Percentiles rank a stretch among this genome's conserved stretches.
These are phyloP conservation scores for Myotis findleyi DNA, from an alignment of 2,797 vertebrate species.

Conservation along the genomic window DNA sequence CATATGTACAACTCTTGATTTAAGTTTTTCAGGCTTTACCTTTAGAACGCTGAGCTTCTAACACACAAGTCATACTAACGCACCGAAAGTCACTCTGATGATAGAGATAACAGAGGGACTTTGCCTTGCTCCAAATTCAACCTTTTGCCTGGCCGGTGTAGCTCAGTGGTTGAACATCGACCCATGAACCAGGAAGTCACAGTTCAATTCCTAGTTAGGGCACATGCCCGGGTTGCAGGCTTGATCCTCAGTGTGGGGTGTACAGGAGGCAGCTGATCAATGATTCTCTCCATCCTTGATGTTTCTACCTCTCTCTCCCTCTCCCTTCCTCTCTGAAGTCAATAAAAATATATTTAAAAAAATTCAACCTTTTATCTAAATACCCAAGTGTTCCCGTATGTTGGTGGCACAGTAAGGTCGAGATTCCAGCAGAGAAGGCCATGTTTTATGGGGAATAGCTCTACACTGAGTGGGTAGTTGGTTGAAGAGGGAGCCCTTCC, in stretches of 20 bases:
- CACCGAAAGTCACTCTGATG: not conserved
- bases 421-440: fast-evolving
- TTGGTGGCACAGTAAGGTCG: not conserved
- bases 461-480: not conserved
- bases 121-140: not conserved
- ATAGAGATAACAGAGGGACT: not conserved
- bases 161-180: no score
- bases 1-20: not conserved
- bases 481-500: not conserved
- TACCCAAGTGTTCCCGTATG: not conserved
- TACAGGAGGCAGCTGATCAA: no score
- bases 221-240: no score
- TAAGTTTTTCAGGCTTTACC: not conserved
- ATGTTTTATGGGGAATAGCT: not conserved
- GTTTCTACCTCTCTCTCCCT: no score
- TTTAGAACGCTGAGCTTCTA: not conserved
- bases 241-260: no score
- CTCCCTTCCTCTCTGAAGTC: no score
- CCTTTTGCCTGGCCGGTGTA: not conserved
- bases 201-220: no score
- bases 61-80: not conserved
- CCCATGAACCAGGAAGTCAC: no score
- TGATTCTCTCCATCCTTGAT: no score
- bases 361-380: no score
- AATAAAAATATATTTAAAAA: no score